A percentile compares a stretch with the other conserved stretches of the same genome.
These are phyloP conservation scores for Phyllotreta cruciferae DNA, from an alignment of 2,888 invertebrate genomes.

Conservation along the genomic window DNA sequence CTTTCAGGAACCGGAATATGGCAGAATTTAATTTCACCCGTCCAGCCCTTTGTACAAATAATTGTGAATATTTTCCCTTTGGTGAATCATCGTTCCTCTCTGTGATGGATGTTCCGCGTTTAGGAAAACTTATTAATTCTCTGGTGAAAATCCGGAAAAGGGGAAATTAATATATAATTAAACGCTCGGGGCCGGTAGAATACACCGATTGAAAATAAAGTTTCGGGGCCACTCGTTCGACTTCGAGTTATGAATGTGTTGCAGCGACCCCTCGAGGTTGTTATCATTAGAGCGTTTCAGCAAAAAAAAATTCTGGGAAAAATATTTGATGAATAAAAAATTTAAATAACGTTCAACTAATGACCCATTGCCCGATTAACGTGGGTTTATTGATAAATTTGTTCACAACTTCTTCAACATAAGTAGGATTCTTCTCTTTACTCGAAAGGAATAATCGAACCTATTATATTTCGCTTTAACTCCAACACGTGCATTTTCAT, in stretches of 20 bases:
- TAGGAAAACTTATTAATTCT: constrained; percentile 14
- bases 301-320: background rate
- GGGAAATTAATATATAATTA: constrained; percentile 53
- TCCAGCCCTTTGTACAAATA: background rate
- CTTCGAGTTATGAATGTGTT: constrained; percentile 16
- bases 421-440: too few relatives aligned
- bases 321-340: background rate
- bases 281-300: background rate
- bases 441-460: too few relatives aligned
- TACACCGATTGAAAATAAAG: constrained; percentile 49
- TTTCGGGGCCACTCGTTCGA: constrained; percentile 38
- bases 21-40: too few relatives aligned
- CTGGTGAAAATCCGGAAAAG: constrained; percentile 41
- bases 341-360: too few relatives aligned
- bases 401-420: too few relatives aligned
- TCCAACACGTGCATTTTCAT: too few relatives aligned
- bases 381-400: too few relatives aligned
- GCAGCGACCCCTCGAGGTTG: constrained; percentile 8
- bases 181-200: constrained; percentile 46
- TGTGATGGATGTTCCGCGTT: constrained; percentile 4
- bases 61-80: constrained; percentile 6
- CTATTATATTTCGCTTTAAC: too few relatives aligned
- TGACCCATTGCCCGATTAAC: too few relatives aligned
- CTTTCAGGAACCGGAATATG: too few relatives aligned
- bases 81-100: background rate